Evolutionary conservation across 92 coral and sea anemone genomes (phyloP), one percentile per base, ranked within the genome.

Genomic region (Parazoanthus swiftii): DNA sequence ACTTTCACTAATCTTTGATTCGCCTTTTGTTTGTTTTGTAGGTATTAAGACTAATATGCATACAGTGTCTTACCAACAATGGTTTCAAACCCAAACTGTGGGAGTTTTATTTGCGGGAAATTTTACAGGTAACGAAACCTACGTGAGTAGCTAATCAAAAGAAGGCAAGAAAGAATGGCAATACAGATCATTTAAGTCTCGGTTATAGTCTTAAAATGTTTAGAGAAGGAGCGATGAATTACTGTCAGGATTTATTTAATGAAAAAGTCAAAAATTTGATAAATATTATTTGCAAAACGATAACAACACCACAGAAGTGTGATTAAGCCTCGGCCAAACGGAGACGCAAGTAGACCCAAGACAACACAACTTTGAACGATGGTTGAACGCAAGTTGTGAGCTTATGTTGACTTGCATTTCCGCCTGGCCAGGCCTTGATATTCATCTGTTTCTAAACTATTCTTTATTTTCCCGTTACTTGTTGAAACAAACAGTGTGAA

Each of bases 61-160:
- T 93, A 36, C 99, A 97, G 87, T 93, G 98, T 85, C 82, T 94
- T 74, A 90, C 95, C 10, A 97, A 97, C 80, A 95, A 97, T 84
- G 99, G 99, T 14, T 95, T 97, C 73, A 97, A 97, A 85, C 97
- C 97, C 14, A 97, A 95, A 90, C 85, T 95, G 88, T 87, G 95
- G 80, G 99, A 97, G 91, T 97, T 92, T 81, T 97, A 97, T 86
- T 85, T 89, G 66, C 93, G 98, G 63, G 99, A 96, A 81, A 92
- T 97, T 38, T 58, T 97, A 80, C 99, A 96, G 95, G 85, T 80
- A 33, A 80, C 33, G 2, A 35, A 36, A n/a, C 4, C 15, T 33
- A 38, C 18, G 2, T 36, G n/a, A 3, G 42, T 38, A 76, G 21
- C 11, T 51, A 6, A 1, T 6, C 66, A 58, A 20, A 20, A 15